Evolutionary conservation across 1,140 invertebrate species (phyloP), one percentile per base, ranked within the genome.

Genomic region (Portunus trituberculatus): DNA sequence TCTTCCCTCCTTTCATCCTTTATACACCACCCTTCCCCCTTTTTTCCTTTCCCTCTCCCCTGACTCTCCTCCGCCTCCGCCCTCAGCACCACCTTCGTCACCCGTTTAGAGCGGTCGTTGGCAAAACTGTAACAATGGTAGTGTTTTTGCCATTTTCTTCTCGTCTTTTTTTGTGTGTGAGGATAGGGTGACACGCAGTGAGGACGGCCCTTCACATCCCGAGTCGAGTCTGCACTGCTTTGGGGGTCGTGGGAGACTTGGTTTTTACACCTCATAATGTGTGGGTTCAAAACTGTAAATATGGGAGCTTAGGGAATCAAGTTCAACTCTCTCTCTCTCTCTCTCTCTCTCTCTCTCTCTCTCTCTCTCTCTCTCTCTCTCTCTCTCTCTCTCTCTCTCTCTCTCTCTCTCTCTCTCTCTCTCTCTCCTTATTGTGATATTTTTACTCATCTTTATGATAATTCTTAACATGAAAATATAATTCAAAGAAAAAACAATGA

Each of bases 331-430:
- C 28, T 31, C 28, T 39, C 32, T 29, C 32, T 39, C 32, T 39
- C 32, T 86, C 32, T 86, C 32, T 86, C 32, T 86, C 32, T 86
- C 32, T 86, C 83, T 86, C 83, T 86, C 83, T 86, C 83, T 86
- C 83, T 86, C 83, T 25, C n/a, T 25, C 12, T 28, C n/a, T 12
- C 32, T 39, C 32, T 86, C 52, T 59, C 52, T 59, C 52, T 59
- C 52, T 59, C 52, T 59, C 52, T 59, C 52, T 59, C 52, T 59
- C 52, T 59, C 52, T 59, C 52, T 59, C 52, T 59, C 52, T 59
- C 52, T 59, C 52, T 59, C 52, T 59, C 52, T 59, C 52, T 59
- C 52, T 59, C 52, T 59, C 52, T 59, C 8, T 59, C 48, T 52
- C 48, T 52, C 48, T 52, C 48, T 52, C 48, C 14, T 14, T 52